These are phyloP conservation scores for Drosophila chauvacae DNA, from an alignment of 1,140 invertebrate species.

Conservation along the genomic window DNA sequence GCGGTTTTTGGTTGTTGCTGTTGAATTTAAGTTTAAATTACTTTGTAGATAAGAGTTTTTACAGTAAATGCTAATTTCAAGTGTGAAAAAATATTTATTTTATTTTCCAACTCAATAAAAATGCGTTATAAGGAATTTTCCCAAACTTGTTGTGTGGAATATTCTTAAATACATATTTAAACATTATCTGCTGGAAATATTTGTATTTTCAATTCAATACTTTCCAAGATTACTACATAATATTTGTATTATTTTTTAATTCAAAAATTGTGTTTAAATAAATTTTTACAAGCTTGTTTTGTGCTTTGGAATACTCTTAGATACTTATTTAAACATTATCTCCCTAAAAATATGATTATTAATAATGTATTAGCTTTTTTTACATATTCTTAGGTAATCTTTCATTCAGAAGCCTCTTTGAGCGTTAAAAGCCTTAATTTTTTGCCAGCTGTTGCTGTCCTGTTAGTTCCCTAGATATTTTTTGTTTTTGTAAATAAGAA, in stretches of 20 bases:
- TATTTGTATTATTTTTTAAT: too few relatives aligned
- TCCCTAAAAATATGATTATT: too few relatives aligned
- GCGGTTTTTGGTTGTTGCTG: constrained; percentile 32
- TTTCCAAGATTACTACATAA: too few relatives aligned
- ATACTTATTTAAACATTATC: too few relatives aligned
- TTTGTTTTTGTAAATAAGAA: constrained; percentile 12
- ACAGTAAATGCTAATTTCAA: constrained; percentile 20
- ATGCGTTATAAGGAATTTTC: background rate
- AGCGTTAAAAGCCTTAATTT: constrained; percentile 33
- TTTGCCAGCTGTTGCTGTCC: constrained; percentile 6
- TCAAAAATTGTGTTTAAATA: too few relatives aligned
- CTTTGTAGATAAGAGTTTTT: constrained; percentile 6
- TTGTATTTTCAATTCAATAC: background rate
- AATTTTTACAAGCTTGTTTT: too few relatives aligned
- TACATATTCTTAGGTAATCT: background rate
- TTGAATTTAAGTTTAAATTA: constrained; percentile 52
- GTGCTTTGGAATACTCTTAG: too few relatives aligned
- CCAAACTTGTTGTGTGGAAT: background rate
- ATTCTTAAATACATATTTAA: background rate
- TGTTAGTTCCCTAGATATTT: constrained; percentile 6
- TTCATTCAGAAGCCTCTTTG: constrained; percentile 38
- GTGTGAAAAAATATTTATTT: background rate
- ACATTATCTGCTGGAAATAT: too few relatives aligned
- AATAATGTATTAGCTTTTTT: too few relatives aligned
- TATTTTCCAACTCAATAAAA: background rate